A percentile compares a stretch with the other conserved stretches of the same genome.
These are phyloP conservation scores for Zaprionus davidi DNA, from an alignment of 1,140 invertebrate species.

Conservation along the genomic window DNA sequence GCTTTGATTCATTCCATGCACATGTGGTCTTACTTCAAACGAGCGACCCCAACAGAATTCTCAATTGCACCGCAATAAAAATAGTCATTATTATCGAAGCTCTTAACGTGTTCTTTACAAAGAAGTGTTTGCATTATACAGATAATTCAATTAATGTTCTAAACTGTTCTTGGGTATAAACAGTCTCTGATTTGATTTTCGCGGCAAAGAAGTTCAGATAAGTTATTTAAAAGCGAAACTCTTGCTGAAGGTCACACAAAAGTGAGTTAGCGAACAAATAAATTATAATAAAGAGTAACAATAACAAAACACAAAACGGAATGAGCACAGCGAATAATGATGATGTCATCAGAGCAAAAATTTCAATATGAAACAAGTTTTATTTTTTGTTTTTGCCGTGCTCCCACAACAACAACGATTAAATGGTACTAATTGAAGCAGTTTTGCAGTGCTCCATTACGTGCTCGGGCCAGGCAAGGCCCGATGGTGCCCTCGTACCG, in stretches of 20 bases:
- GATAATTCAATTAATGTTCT: background rate
- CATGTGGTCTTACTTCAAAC: slow-evolving; percentile 39
- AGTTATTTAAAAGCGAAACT: slow-evolving; percentile 29
- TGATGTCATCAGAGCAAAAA: slow-evolving; percentile 68
- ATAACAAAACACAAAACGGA: slow-evolving; percentile 40
- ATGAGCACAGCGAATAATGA: slow-evolving; percentile 65
- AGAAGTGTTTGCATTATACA: background rate
- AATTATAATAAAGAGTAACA: slow-evolving; percentile 76
- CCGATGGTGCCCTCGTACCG: slow-evolving; percentile 9
- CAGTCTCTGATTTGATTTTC: too few species aligned
- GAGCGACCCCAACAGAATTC: background rate
- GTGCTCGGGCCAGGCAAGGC: background rate
- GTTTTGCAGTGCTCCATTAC: slow-evolving; percentile 13
- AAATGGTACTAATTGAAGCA: slow-evolving; percentile 31
- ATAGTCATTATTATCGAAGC: slow-evolving; percentile 12
- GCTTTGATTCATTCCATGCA: slow-evolving; percentile 40
- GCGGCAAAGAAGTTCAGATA: background rate
- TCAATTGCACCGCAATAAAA: slow-evolving; percentile 11
- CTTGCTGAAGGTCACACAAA: slow-evolving; percentile 61
- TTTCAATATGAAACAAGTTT: slow-evolving; percentile 78
- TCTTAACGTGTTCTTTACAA: background rate
- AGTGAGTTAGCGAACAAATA: slow-evolving; percentile 68
- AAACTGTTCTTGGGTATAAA: background rate
- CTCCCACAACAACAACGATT: slow-evolving; percentile 36
- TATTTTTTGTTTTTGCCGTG: slow-evolving; percentile 12